Conservation (phyloP, 2,797 vertebrate genomes). For the Geotrypetes seraphini region DNA sequence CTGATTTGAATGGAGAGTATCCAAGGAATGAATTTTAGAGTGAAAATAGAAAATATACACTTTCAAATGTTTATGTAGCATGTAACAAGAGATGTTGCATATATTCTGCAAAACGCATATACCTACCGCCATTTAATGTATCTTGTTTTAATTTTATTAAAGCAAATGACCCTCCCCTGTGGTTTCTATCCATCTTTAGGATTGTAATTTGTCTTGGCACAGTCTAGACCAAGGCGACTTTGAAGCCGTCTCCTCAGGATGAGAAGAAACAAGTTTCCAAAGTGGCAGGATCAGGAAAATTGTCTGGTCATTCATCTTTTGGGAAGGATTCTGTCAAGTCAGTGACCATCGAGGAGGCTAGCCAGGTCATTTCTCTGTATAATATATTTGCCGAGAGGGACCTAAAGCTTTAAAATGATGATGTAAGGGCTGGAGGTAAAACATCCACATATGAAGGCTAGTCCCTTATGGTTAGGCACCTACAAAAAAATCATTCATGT, state of each 20-base stretch:
- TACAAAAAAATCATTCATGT: too few species aligned
- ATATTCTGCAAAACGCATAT: too few species aligned
- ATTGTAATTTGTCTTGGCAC: slow-evolving; percentile 73
- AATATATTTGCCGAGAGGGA: not conserved
- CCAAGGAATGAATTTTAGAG: not conserved
- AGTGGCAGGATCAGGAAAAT: slow-evolving; percentile 39
- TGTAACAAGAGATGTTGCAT: too few species aligned
- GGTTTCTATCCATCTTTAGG: slow-evolving; percentile 58
- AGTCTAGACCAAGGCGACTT: slow-evolving; percentile 70
- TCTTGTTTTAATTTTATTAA: slow-evolving; percentile 76
- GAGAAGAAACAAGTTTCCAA: slow-evolving; percentile 53
- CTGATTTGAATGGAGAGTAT: too few species aligned
- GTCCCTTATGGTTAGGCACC: too few species aligned
- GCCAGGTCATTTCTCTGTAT: slow-evolving; percentile 9
- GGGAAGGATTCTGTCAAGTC: slow-evolving; percentile 7
- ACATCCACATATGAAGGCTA: too few species aligned
- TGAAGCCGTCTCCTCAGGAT: slow-evolving; percentile 59
- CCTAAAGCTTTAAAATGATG: too few species aligned
- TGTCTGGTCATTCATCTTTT: slow-evolving; percentile 32
- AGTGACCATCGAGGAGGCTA: slow-evolving; percentile 17
- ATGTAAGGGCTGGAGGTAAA: too few species aligned
- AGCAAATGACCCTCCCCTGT: slow-evolving; percentile 67
- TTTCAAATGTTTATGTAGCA: too few species aligned
- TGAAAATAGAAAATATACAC: not conserved
- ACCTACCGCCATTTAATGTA: too few species aligned